Base-by-base conservation (phyloP, 1,140 invertebrate genomes). In the Trinorchestia longiramus region DNA sequence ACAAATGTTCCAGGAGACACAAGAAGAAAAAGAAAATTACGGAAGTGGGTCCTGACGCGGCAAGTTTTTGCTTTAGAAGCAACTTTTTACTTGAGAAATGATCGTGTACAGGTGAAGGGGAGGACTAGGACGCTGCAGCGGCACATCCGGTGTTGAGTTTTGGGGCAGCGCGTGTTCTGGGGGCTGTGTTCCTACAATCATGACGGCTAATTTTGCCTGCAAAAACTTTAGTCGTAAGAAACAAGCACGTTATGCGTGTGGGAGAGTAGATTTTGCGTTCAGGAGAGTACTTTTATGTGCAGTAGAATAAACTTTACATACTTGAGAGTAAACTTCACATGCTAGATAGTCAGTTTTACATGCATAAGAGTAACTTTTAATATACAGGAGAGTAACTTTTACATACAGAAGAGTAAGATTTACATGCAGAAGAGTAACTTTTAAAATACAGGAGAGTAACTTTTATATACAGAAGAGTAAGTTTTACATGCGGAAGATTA, bases 1-100 rank as follows among this genome's bases (percentile, higher is more conserved):
- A 90, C 88, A 90, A 90, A 90, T 90, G 88, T 90, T 90, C 88
- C 43, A 43, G 43, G 88, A 43, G 88, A 90, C 88, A 90, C 41
- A 41, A 90, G 88, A 11, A 90, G 88, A 90, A 41, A 77, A 43
- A 90, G 88, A 90, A 90, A 90, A 90, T 90, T 90, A 90, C 43
- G 41, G 88, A 43, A 90, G 88, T 90, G 88, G 88, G 41, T 90
- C 88, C 43, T 43, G 88, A 41, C 88, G 4, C 43, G 28, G 47
- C 62, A 77, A 77, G 11, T 77, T 77, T 77, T 77, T 77, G 62
- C 62, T 15, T 11, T 28, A 77, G 62, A 77, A 77, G 62, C 62
- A 77, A 77, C 15, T 77, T 77, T 77, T 77, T 77, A 28, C 62
- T 15, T 11, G 15, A 77, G 62, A 77, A 77, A 77, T 77, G 62